Conservation (phyloP, 2,797 vertebrate species). For the Mus caroli region DNA sequence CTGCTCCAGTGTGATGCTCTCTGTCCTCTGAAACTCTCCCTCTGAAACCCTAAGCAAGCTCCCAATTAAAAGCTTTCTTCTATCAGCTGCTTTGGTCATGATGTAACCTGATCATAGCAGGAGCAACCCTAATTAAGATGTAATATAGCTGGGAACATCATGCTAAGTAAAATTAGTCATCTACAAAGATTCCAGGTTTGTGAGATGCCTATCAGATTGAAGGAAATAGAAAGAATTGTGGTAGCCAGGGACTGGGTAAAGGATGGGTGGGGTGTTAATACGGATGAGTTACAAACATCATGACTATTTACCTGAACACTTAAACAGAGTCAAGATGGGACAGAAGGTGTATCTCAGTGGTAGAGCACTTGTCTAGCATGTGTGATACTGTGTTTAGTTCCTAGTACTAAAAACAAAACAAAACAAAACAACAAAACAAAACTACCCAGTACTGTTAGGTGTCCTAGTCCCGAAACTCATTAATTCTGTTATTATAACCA, state of each 20-base stretch:
- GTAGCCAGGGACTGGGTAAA: not conserved
- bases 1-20: not conserved
- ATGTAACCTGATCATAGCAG: not conserved
- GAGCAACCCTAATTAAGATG: not conserved
- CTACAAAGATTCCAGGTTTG: not conserved
- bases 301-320: not conserved
- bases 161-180: not conserved
- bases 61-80: not conserved
- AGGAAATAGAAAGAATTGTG: no score
- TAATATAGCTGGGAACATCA: not conserved
- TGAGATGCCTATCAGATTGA: no score
- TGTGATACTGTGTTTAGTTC: not conserved
- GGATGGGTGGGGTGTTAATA: not conserved
- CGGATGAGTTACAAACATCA: not conserved
- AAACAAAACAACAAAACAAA: not conserved
- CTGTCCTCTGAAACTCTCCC: no score
- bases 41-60: not conserved
- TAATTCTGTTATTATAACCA: not conserved
- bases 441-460: not conserved
- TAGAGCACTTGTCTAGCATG: not conserved
- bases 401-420: not conserved
- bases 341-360: not conserved
- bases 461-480: not conserved
- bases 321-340: not conserved
- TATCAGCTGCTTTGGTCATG: not conserved